Conservation (phyloP, 2,888 invertebrate species). For the Allygus modestus region DNA sequence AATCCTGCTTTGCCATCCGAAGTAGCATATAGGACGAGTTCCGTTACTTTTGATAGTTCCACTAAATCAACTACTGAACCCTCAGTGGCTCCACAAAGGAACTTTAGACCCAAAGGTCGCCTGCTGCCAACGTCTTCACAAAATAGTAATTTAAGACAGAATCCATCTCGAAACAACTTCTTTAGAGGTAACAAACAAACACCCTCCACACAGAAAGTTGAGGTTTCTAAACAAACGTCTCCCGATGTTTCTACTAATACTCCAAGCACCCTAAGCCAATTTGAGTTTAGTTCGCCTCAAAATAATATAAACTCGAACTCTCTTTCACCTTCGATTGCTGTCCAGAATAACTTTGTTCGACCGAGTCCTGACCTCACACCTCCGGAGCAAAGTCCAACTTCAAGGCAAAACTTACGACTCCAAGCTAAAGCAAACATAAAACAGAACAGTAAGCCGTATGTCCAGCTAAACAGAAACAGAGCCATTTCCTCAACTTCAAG, state of each 20-base stretch:
- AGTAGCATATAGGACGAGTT: background rate
- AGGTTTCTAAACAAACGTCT: background rate
- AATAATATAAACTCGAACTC: background rate
- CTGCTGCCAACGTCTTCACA: slow-evolving; percentile 44
- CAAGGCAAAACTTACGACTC: background rate
- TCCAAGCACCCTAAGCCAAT: background rate
- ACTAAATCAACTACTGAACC: background rate
- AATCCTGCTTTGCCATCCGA: background rate
- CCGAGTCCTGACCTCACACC: slow-evolving; percentile 52
- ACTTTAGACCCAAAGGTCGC: slow-evolving; percentile 24
- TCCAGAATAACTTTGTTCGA: slow-evolving; percentile 17
- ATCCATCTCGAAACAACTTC: slow-evolving; percentile 1
- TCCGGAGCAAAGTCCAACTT: slow-evolving; percentile 1
- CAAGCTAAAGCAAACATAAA: background rate
- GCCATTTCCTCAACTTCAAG: slow-evolving; percentile 41
- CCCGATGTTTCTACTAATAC: background rate
- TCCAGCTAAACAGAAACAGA: slow-evolving; percentile 49
- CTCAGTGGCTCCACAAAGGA: background rate
- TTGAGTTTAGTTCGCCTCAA: background rate
- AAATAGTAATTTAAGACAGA: slow-evolving; percentile 37
- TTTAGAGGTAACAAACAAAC: slow-evolving; percentile 21
- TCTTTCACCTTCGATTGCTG: background rate
- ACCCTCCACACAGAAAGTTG: background rate
- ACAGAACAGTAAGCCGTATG: slow-evolving; percentile 43
- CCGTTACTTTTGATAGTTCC: background rate